Base-by-base conservation (phyloP, 2,888 invertebrate species). In the Plebejus anna region DNA sequence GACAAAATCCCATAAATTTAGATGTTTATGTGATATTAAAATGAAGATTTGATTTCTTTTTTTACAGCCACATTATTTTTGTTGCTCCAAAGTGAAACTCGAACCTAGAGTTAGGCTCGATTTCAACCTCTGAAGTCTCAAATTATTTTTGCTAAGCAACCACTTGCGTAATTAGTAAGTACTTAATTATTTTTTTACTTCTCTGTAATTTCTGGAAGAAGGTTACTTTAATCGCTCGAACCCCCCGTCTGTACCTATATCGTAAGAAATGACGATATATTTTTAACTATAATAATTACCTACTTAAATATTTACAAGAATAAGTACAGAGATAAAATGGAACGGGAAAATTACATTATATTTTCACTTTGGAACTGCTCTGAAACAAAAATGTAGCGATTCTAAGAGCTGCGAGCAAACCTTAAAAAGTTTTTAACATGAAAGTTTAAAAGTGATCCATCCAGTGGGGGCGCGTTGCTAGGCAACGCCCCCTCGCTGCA, bases 371-470 rank as follows among this genome's bases (percentile, higher is more conserved):
- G 88, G 88, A 86, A 85, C 85, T 86, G 87, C 88, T 66, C 66
- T 85, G 87, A 88, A 90, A 92, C 88, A 91, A 91, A 90, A 91
- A 91, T 73, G 88, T 89, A 86, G 87, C 84, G 89, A 89, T 87
- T 88, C 89, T 85, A 85, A 89, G 89, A 90, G 89, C 91, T 91
- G 87, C 91, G 89, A 89, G 91, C 88, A 90, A 92, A 91, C 90
- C 92, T 91, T 91, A 90, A 92, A 91, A 93, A 93, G 90, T 93
- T 93, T 90, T 88, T 90, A 90, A 91, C 92, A 92, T 93, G 92
- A 93, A 94, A 94, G 93, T 94, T 94, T 93, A 94, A 94, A 94
- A 94, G 93, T 92, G 92, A 91, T 92, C 89, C 86, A 86, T 84
- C 51, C 38, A 78, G 80, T 76, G 79, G 83, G 79, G 79, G 82